phyloP scores from a whole-genome alignment of 2,797 vertebrate genomes.

The Urocyon cinereoargenteus region DNA sequence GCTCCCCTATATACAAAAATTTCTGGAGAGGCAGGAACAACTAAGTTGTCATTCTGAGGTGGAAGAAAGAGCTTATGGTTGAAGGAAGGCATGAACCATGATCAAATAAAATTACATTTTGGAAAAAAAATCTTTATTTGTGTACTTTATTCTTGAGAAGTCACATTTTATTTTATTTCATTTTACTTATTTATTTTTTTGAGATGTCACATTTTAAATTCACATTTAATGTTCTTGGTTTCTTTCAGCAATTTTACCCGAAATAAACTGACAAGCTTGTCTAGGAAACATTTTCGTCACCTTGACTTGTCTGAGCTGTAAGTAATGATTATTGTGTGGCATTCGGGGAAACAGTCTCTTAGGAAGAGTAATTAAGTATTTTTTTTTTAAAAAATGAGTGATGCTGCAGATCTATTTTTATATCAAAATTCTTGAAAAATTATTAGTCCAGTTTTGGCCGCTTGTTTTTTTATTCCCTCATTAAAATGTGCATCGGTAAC shows the following conservation, averaged over 20 bases:
- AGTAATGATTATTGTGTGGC: slow-evolving; percentile 88
- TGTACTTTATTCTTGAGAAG: background rate
- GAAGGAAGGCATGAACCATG: background rate
- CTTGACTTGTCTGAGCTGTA: slow-evolving; percentile 97
- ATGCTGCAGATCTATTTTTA: slow-evolving; percentile 41
- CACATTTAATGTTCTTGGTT: slow-evolving; percentile 83
- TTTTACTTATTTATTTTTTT: too few relatives aligned
- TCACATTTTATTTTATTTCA: background rate
- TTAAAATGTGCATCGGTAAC: slow-evolving; percentile 27
- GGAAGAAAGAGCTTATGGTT: background rate
- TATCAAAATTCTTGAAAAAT: slow-evolving; percentile 58
- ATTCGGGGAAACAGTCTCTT: slow-evolving; percentile 43
- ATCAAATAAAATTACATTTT: slow-evolving; percentile 29
- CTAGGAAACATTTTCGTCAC: slow-evolving; percentile 95
- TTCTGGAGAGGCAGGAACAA: background rate
- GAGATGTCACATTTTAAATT: slow-evolving; percentile 41
- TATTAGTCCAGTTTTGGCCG: background rate
- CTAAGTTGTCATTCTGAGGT: background rate
- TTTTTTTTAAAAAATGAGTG: background rate
- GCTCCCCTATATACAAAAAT: background rate
- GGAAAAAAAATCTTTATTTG: slow-evolving; percentile 19
- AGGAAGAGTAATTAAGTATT: slow-evolving; percentile 27
- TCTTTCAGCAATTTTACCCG: slow-evolving; percentile 96
- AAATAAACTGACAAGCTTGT: slow-evolving; percentile 96
- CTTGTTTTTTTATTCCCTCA: background rate